Conservation (phyloP, 2,113 vertebrate species). For the Rissa tridactyla region DNA sequence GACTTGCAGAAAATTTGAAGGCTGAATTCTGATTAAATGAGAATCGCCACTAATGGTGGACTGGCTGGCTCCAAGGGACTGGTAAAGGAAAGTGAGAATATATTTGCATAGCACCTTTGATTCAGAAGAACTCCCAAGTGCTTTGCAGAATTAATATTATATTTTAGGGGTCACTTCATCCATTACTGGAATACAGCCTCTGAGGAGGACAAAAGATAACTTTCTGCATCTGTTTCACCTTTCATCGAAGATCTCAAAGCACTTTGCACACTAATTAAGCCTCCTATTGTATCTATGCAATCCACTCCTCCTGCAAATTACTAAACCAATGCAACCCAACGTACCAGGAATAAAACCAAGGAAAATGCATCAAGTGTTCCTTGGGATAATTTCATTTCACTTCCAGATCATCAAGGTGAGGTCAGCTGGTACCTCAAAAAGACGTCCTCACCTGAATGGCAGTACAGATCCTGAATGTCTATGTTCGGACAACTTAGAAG, state of each 20-base stretch:
- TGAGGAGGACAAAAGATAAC: not conserved
- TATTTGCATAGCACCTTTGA: slow-evolving; percentile 62
- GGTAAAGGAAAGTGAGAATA: slow-evolving; percentile 16
- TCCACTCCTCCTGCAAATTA: not conserved
- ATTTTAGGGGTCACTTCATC: slow-evolving; percentile 59
- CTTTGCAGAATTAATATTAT: slow-evolving; percentile 54
- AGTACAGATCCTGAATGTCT: not conserved
- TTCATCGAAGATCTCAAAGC: slow-evolving; percentile 26
- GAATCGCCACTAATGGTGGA: slow-evolving; percentile 47
- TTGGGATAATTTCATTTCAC: not conserved
- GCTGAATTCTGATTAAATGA: slow-evolving; percentile 71
- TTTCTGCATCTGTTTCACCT: slow-evolving; percentile 34
- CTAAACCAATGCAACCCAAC: not conserved
- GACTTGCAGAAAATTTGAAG: slow-evolving; percentile 61
- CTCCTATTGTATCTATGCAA: not conserved
- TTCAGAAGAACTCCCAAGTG: slow-evolving; percentile 32
- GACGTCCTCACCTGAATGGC: not conserved
- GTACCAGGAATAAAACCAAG: not conserved
- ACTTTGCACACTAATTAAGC: slow-evolving; percentile 47
- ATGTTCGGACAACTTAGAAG: too few relatives aligned
- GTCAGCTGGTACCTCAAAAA: not conserved
- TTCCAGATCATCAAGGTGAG: not conserved
- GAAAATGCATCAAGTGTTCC: not conserved
- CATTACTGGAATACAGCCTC: slow-evolving; percentile 8
- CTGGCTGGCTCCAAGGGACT: slow-evolving; percentile 25